These are phyloP conservation scores for Saccostrea glomerata DNA, from an alignment of 1,140 invertebrate genomes.

Conservation along the genomic window DNA sequence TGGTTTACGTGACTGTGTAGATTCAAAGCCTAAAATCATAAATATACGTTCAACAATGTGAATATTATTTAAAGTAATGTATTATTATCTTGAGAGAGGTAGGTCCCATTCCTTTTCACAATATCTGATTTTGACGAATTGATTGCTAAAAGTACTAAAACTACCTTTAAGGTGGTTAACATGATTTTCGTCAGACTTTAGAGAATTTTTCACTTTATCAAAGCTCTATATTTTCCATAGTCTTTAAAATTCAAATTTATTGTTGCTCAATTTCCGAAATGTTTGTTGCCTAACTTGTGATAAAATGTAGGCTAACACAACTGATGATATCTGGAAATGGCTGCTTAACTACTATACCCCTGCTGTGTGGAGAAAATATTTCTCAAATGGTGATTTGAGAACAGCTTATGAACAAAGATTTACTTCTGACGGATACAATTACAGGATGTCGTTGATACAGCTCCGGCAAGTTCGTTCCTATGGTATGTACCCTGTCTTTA, in stretches of 20 bases:
- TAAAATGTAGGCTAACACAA: slow-evolving; percentile 23
- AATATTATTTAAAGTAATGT: too few relatives aligned
- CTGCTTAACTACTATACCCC: slow-evolving; percentile 46
- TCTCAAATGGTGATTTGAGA: slow-evolving; percentile 43
- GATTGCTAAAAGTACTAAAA: too few relatives aligned
- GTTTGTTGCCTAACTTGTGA: not conserved
- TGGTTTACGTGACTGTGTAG: not conserved
- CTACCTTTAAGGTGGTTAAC: too few relatives aligned
- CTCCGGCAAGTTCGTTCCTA: slow-evolving; percentile 53
- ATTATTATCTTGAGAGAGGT: too few relatives aligned
- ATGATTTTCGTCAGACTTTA: too few relatives aligned
- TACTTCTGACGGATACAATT: slow-evolving; percentile 50
- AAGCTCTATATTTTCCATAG: not conserved
- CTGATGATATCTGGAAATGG: slow-evolving; percentile 50
- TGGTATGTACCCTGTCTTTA: slow-evolving; percentile 29
- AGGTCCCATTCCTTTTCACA: too few relatives aligned
- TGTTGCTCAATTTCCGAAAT: not conserved
- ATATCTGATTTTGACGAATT: too few relatives aligned
- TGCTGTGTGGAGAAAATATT: slow-evolving; percentile 25
- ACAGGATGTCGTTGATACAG: slow-evolving; percentile 45
- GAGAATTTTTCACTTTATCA: not conserved
- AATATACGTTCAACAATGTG: not conserved
- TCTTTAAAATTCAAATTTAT: not conserved
- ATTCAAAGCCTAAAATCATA: not conserved
- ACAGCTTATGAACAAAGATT: slow-evolving; percentile 41